Conservation (phyloP, 2,113 vertebrate genomes). For the Xiphias gladius region DNA sequence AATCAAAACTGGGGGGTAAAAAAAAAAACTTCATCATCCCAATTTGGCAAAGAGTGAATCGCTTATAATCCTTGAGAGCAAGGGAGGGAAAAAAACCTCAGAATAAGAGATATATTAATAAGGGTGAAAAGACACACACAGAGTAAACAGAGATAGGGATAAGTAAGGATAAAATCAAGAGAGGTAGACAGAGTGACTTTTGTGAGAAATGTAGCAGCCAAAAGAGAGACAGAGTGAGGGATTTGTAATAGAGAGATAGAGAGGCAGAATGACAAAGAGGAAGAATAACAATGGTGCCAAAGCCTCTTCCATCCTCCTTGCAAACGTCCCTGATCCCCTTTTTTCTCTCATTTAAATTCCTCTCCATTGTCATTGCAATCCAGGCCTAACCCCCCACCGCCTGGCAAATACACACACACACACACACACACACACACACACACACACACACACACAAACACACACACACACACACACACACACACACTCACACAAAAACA, state of each 20-base stretch:
- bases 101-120: neutral
- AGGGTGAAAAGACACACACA: slow-evolving; percentile 2
- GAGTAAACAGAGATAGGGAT: slow-evolving; percentile 21
- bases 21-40: neutral
- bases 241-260: slow-evolving; percentile 76
- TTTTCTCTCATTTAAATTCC: slow-evolving; percentile 82
- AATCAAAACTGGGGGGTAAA: too few species aligned
- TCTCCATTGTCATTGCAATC: slow-evolving; percentile 76
- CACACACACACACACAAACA: slow-evolving; percentile 35
- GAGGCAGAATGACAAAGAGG: slow-evolving; percentile 69
- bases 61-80: neutral
- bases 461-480: slow-evolving; percentile 26
- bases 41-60: neutral
- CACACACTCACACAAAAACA: slow-evolving; percentile 44
- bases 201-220: slow-evolving; percentile 45
- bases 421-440: too few species aligned
- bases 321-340: slow-evolving; percentile 73
- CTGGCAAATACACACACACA: slow-evolving; percentile 49
- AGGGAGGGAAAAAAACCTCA: neutral
- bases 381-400: slow-evolving; percentile 65
- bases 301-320: slow-evolving; percentile 72
- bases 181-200: slow-evolving; percentile 31
- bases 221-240: slow-evolving; percentile 46
- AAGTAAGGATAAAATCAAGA: slow-evolving; percentile 49
- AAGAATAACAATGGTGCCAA: slow-evolving; percentile 77